Evolutionary conservation across 2,888 invertebrate species (phyloP).

Genomic region (Diaphora mendica): DNA sequence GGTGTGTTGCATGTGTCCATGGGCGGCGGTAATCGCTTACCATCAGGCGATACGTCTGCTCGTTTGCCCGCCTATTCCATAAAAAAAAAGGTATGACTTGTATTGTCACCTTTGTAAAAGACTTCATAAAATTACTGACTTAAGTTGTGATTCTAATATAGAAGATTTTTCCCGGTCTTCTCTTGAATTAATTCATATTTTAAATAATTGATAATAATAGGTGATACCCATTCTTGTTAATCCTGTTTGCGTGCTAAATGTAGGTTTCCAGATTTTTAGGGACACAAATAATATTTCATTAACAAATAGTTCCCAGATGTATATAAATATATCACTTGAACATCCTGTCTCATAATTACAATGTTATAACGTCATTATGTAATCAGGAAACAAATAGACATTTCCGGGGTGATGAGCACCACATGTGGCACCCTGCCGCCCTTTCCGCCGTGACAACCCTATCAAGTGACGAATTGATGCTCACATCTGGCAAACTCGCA

Average conservation of each 20-base stretch:
- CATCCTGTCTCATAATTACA: constrained; percentile 48
- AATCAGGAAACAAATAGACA: constrained; percentile 67
- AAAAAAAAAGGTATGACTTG: too few relatives aligned
- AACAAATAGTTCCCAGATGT: constrained; percentile 5
- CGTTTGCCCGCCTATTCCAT: too few relatives aligned
- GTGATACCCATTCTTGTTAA: not conserved
- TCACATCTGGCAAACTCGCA: constrained; percentile 72
- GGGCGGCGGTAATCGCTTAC: too few relatives aligned
- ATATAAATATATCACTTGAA: constrained; percentile 30
- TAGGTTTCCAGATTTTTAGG: not conserved
- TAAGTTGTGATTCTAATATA: not conserved
- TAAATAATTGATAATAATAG: not conserved
- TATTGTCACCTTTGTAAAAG: not conserved
- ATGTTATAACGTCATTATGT: constrained; percentile 53
- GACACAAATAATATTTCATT: constrained; percentile 16
- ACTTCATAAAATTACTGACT: not conserved
- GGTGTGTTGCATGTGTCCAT: too few relatives aligned
- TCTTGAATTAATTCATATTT: not conserved
- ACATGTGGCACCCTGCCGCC: constrained; percentile 57
- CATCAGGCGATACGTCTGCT: too few relatives aligned
- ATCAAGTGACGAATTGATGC: constrained; percentile 48
- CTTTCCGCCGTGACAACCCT: constrained; percentile 47
- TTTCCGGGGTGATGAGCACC: constrained; percentile 65
- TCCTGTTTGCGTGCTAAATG: not conserved
- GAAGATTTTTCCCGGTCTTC: not conserved